Evolutionary conservation across 2,888 invertebrate genomes (phyloP), one percentile per base, ranked within the genome.

Genomic region (Scaptodrosophila latifasciaeformis): DNA sequence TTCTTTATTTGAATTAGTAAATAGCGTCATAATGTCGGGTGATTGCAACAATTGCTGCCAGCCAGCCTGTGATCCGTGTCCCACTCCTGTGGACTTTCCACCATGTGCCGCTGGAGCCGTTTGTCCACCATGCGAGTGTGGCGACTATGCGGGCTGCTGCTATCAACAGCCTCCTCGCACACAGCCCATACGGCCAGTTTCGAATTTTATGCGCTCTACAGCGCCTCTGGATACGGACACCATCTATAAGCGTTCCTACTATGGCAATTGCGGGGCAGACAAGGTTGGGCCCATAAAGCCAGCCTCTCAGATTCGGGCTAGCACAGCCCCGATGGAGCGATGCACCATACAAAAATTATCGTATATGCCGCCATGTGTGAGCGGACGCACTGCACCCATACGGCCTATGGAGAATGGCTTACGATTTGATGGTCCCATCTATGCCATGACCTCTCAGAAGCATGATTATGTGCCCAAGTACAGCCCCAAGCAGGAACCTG

Each of bases 391-490:
- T 0, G 57, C 65, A 15, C 78, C 86, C 17, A 85, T 87, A 45
- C 49, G 71, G 0, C 86, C 86, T 4, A 65, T 65, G 49, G 77
- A 75, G 44, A 83, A 83, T 43, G 82, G 83, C 0, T 49, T 85
- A 31, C 69, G 81, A 9, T 85, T 84, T 24, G 72, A 75, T 49
- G 90, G 90, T 0, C 92, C 92, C 12, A 90, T 92, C 87, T 91
- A 92, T 86, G 91, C 91, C 62, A 84, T 90, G 51, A 92, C 93
- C 2, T 93, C 92, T 1, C 90, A 92, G 62, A 91, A 92, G 34
- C 92, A 92, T 81, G 92, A 93, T 86, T 93, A 87, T 75, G 91
- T 91, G 35, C 89, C 91, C 1, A 92, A 92, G 70, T 89, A 90
- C 0, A 87, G 87, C 52, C 88, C 76, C 27, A 81, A 70, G 55